These are phyloP conservation scores for Oxystoma pomonae DNA, from an alignment of 2,888 invertebrate species.

Conservation along the genomic window DNA sequence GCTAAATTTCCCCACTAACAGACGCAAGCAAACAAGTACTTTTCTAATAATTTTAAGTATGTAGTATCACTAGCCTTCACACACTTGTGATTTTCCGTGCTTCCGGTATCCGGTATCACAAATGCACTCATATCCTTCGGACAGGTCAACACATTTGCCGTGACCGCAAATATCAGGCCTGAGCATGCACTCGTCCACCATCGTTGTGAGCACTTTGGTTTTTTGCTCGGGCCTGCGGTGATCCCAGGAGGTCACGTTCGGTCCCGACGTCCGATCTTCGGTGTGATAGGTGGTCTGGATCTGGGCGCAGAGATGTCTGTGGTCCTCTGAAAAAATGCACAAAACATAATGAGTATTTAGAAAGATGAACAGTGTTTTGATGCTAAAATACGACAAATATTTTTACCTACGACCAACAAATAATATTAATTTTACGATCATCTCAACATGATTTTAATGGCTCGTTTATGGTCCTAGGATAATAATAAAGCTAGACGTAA, in stretches of 20 bases:
- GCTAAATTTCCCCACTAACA: too few relatives aligned
- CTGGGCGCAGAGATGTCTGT: conserved; percentile 39
- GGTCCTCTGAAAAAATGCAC: conserved; percentile 38
- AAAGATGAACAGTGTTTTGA: too few relatives aligned
- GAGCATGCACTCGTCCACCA: conserved; percentile 72
- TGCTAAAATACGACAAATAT: too few relatives aligned
- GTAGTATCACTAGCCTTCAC: conserved; percentile 49
- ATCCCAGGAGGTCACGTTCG: conserved; percentile 17
- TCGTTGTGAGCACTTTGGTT: conserved; percentile 34
- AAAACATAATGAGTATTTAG: not conserved
- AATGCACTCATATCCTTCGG: conserved; percentile 72
- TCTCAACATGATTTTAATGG: too few relatives aligned
- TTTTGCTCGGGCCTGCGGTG: conserved; percentile 21
- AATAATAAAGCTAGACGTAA: too few relatives aligned
- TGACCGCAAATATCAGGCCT: conserved; percentile 71
- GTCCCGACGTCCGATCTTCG: conserved; percentile 14
- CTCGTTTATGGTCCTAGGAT: too few relatives aligned
- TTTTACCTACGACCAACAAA: too few relatives aligned
- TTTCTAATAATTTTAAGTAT: not conserved
- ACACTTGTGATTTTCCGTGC: conserved; percentile 47
- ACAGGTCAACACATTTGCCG: conserved; percentile 69
- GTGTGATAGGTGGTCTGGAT: conserved; percentile 13
- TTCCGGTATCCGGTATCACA: conserved; percentile 66
- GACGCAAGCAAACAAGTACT: too few relatives aligned
- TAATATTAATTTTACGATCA: too few relatives aligned